A percentile compares a stretch with the other conserved stretches of the same genome.
These are phyloP conservation scores for Austrofundulus limnaeus DNA, from an alignment of 2,113 vertebrate species.

Conservation along the genomic window DNA sequence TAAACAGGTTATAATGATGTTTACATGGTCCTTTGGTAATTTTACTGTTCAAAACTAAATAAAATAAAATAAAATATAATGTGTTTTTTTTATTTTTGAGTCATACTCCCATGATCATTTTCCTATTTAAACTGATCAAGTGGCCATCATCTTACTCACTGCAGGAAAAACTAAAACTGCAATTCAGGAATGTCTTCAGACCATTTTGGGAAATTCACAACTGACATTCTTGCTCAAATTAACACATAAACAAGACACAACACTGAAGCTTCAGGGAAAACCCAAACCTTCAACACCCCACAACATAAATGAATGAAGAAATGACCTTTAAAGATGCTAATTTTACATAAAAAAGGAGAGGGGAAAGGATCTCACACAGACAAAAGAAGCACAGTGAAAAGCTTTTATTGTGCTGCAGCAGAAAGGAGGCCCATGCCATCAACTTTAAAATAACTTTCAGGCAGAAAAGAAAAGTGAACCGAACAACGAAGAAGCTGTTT, in stretches of 20 bases:
- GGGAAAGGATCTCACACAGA: background rate
- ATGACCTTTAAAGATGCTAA: too few relatives aligned
- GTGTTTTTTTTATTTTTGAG: background rate
- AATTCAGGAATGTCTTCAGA: background rate
- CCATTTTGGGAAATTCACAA: background rate
- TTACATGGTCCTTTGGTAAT: too few relatives aligned
- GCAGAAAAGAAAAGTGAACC: constrained; percentile 3
- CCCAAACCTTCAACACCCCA: background rate
- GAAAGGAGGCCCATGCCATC: background rate
- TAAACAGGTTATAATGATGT: too few relatives aligned
- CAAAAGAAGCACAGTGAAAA: background rate
- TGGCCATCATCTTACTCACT: background rate
- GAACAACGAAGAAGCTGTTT: constrained; percentile 30
- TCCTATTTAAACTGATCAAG: background rate
- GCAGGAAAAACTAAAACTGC: background rate
- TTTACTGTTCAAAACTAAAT: too few relatives aligned
- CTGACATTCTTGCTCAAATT: background rate
- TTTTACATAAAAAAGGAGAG: background rate
- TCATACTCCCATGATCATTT: constrained; percentile 3
- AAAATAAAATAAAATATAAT: background rate
- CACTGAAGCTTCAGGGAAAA: too few relatives aligned
- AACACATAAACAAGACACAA: background rate
- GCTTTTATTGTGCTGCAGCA: background rate
- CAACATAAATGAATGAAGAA: background rate
- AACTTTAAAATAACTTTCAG: background rate